phyloP scores from a whole-genome alignment of 2,888 invertebrate species.

The Calliopum simillimum region DNA sequence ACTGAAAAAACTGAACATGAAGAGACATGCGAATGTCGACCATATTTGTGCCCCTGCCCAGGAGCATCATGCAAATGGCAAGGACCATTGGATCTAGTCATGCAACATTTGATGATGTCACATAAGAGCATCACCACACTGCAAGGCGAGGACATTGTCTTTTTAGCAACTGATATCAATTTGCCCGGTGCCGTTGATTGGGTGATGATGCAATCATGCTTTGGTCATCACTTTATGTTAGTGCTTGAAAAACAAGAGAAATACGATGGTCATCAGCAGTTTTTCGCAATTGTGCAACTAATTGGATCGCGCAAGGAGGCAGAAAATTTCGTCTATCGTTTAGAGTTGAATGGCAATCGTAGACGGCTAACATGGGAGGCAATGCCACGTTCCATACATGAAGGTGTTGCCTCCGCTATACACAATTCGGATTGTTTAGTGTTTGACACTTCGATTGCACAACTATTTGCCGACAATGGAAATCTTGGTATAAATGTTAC shows the following conservation, averaged over 20 bases:
- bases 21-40: constrained; percentile 97
- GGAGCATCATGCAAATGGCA: constrained; percentile 99
- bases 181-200: constrained; percentile 99
- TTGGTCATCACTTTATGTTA: constrained; percentile 99
- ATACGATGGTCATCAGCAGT: constrained; percentile 95
- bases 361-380: constrained; percentile 98
- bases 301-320: constrained; percentile 99
- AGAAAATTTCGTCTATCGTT: constrained; percentile 96
- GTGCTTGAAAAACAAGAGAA: constrained; percentile 99
- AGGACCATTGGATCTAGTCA: constrained; percentile 96
- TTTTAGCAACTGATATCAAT: constrained; percentile 99
- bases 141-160: constrained; percentile 99
- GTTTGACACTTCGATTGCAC: constrained; percentile 98
- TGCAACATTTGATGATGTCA: constrained; percentile 97
- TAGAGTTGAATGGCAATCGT: constrained; percentile 96
- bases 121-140: constrained; percentile 99
- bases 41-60: constrained; percentile 99
- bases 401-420: constrained; percentile 97
- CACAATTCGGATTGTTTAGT: constrained; percentile 98
- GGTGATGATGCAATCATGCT: constrained; percentile 99
- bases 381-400: constrained; percentile 97
- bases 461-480: constrained; percentile 98
- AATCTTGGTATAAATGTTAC: constrained; percentile 99
- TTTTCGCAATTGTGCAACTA: constrained; percentile 98
- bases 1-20: constrained; percentile 99